These are phyloP conservation scores for Eupithecia dodoneata DNA, from an alignment of 2,888 invertebrate genomes.

Conservation along the genomic window DNA sequence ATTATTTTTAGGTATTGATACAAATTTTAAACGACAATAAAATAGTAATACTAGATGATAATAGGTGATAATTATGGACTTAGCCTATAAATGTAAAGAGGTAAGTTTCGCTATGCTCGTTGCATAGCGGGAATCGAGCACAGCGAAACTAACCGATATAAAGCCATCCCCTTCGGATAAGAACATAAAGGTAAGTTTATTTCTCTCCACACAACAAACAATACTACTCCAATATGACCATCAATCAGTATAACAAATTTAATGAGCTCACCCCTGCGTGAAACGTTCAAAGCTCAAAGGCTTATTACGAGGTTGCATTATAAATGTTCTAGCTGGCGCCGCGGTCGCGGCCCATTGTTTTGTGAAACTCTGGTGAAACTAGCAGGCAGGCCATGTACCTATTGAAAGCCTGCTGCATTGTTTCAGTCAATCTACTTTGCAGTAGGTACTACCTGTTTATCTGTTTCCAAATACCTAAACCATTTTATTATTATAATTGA, in stretches of 20 bases:
- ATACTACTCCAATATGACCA: neutral
- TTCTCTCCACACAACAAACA: neutral
- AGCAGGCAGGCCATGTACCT: neutral
- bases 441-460: neutral
- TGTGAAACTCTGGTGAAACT: slow-evolving; percentile 4
- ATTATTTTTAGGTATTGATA: too few relatives aligned
- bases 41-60: neutral
- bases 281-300: slow-evolving; percentile 3
- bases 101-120: too few relatives aligned
- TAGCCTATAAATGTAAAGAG: too few relatives aligned
- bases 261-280: slow-evolving; percentile 20
- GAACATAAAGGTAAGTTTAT: neutral
- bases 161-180: too few relatives aligned
- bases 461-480: too few relatives aligned
- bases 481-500: too few relatives aligned
- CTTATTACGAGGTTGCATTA: slow-evolving; percentile 7
- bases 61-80: too few relatives aligned
- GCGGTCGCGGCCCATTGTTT: slow-evolving; percentile 4
- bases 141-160: too few relatives aligned
- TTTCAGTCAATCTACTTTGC: neutral
- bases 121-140: too few relatives aligned
- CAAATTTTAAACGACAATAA: neutral
- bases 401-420: slow-evolving; percentile 9
- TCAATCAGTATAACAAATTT: slow-evolving; percentile 1
- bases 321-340: neutral